These are phyloP conservation scores for Phenganax marumi DNA, from an alignment of 92 coral and sea anemone genomes.

Conservation along the genomic window DNA sequence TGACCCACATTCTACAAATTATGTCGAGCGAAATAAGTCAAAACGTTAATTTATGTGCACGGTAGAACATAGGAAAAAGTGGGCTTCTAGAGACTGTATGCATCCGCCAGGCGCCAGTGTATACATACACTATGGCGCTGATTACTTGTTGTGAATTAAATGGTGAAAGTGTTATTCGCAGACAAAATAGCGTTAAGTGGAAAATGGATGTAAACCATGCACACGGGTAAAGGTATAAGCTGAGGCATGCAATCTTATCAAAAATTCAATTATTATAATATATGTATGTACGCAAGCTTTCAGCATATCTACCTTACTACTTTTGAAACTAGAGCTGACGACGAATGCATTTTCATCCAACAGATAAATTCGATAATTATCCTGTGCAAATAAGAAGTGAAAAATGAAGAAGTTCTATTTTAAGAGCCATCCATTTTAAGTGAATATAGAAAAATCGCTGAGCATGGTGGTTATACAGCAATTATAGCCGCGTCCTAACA, in stretches of 20 bases:
- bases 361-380: conserved; percentile 30
- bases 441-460: neutral
- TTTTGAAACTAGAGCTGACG: conserved; percentile 33
- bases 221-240: neutral
- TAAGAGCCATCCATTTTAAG: no score
- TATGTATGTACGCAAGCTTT: neutral
- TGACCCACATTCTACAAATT: conserved; percentile 19
- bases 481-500: neutral
- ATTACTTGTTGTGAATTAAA: no score
- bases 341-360: conserved; percentile 44
- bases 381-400: neutral
- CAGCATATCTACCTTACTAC: neutral
- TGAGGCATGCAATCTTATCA: neutral
- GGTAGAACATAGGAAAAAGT: no score
- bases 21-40: neutral
- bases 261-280: neutral
- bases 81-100: no score
- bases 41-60: no score
- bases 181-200: no score
- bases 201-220: no score
- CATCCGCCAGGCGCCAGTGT: no score
- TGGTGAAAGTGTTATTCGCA: no score
- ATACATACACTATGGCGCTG: no score
- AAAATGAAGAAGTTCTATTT: neutral
- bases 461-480: neutral